Evolutionary conservation across 1,140 invertebrate species (phyloP).

Genomic region (Watersipora subatra): DNA sequence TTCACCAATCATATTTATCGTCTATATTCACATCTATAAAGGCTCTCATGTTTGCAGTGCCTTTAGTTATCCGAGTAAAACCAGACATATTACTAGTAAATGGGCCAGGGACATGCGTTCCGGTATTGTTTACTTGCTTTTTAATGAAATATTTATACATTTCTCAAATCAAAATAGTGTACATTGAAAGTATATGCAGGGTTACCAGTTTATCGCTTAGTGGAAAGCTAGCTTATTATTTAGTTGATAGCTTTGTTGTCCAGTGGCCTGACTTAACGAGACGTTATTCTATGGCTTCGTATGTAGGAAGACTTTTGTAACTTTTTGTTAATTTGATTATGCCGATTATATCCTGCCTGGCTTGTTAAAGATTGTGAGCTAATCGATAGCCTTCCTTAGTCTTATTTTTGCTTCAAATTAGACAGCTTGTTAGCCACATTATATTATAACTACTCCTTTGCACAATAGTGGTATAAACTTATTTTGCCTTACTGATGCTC

Average conservation of each 20-base stretch:
- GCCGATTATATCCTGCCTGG: no score
- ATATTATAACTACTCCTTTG: no score
- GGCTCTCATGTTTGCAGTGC: neutral
- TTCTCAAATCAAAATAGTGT: neutral
- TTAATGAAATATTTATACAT: neutral
- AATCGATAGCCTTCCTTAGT: no score
- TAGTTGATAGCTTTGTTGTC: neutral
- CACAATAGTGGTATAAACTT: no score
- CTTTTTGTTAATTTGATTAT: no score
- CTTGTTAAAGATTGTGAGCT: no score
- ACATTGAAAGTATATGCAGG: neutral
- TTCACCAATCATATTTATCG: neutral
- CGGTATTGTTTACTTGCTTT: neutral
- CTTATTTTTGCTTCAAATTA: no score
- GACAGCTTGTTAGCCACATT: no score
- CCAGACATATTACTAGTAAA: neutral
- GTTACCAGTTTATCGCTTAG: neutral
- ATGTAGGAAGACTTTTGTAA: neutral
- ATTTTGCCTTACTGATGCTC: no score
- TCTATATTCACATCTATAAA: neutral
- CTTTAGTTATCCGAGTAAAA: neutral
- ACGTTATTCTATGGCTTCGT: neutral
- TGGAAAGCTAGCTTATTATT: neutral
- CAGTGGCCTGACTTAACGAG: neutral
- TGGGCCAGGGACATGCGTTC: neutral